Percentiles rank a stretch among this genome's conserved stretches.
phyloP scores from a whole-genome alignment of 2,113 vertebrate genomes.

The Cryptoleucopteryx plumbea region DNA sequence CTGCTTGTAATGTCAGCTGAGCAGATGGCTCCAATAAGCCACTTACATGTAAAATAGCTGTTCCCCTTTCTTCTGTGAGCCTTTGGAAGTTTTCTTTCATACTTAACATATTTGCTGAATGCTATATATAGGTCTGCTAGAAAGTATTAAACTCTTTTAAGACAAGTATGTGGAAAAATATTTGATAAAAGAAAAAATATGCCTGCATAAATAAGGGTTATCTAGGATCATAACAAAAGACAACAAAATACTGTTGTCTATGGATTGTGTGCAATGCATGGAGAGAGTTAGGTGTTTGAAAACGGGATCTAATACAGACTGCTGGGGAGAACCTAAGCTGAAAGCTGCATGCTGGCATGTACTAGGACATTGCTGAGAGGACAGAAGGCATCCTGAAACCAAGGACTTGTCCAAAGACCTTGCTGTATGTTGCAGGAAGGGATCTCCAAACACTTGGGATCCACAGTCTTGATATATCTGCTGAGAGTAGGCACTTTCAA shows the following conservation, averaged over 20 bases:
- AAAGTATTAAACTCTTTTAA: background rate
- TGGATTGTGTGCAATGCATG: background rate
- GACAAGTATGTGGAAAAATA: background rate
- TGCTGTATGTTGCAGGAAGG: background rate
- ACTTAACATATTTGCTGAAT: background rate
- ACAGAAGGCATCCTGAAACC: background rate
- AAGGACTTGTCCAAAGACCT: background rate
- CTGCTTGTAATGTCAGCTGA: background rate
- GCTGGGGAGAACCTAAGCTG: background rate
- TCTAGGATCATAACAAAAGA: background rate
- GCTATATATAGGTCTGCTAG: background rate
- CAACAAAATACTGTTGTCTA: background rate
- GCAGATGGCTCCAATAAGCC: background rate
- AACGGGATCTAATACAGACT: background rate
- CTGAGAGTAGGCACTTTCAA: background rate
- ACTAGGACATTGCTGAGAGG: background rate
- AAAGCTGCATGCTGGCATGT: background rate
- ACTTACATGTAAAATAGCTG: background rate
- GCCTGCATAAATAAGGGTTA: background rate
- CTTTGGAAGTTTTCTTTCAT: background rate
- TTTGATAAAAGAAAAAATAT: background rate
- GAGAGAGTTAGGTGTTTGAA: background rate
- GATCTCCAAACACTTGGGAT: background rate
- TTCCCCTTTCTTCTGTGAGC: background rate
- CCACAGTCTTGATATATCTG: background rate